Conservation (phyloP, 2,888 invertebrate species). For the Nemoura dubitans region DNA sequence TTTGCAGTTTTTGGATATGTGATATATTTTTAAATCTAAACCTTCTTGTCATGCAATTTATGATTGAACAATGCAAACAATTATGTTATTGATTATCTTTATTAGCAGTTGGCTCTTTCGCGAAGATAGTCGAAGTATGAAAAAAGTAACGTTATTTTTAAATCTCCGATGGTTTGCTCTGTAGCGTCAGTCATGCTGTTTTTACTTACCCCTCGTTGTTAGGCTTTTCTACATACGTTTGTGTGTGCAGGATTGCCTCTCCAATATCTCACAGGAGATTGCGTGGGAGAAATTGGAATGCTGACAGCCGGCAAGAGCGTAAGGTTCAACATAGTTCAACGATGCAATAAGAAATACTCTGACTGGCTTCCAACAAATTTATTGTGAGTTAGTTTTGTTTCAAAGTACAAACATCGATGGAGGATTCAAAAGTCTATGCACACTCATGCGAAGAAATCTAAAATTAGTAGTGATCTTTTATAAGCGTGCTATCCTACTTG, state of each 20-base stretch:
- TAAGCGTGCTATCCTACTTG: background rate
- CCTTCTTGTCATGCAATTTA: too few relatives aligned
- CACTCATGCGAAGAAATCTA: background rate
- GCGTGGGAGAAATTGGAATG: background rate
- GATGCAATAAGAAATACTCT: background rate
- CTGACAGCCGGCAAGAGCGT: background rate
- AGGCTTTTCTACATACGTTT: background rate
- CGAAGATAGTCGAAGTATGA: too few relatives aligned
- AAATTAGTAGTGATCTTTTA: background rate
- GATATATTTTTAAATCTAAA: too few relatives aligned
- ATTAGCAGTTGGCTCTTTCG: too few relatives aligned
- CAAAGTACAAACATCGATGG: background rate
- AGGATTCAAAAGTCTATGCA: background rate
- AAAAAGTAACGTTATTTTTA: too few relatives aligned
- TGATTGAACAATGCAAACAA: too few relatives aligned
- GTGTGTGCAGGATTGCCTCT: background rate
- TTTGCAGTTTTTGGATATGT: too few relatives aligned
- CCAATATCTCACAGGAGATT: too few relatives aligned
- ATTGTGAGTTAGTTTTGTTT: slow-evolving; percentile 30
- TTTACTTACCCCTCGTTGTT: background rate
- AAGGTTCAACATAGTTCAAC: too few relatives aligned
- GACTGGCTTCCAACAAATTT: slow-evolving; percentile 25
- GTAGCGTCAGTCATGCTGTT: too few relatives aligned
- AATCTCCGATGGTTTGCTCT: too few relatives aligned
- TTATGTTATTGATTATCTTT: too few relatives aligned